Conservation (phyloP, 2,113 vertebrate species). For the Marcusenius ussheri region DNA sequence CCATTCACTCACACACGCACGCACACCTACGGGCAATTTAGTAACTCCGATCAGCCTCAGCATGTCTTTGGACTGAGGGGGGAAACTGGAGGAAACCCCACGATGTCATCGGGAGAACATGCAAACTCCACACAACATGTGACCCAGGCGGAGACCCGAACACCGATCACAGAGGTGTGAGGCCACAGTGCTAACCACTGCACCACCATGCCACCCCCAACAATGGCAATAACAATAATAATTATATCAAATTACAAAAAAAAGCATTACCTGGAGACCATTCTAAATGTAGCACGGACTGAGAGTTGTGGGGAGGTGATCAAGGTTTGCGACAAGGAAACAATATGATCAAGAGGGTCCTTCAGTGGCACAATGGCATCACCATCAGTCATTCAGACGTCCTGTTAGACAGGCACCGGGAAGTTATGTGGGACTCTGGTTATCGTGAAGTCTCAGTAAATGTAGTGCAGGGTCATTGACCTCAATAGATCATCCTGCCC, state of each 20-base stretch:
- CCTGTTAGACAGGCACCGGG: conserved; percentile 32
- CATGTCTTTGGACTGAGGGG: too few species aligned
- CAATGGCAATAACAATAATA: background rate
- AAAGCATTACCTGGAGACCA: background rate
- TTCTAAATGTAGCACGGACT: background rate
- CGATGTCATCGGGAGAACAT: too few species aligned
- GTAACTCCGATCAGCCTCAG: too few species aligned
- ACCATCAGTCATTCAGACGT: conserved; percentile 44
- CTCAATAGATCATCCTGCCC: background rate
- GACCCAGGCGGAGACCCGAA: too few species aligned
- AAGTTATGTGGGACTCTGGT: conserved; percentile 18
- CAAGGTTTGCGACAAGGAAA: conserved; percentile 39
- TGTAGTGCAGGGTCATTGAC: background rate
- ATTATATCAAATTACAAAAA: background rate
- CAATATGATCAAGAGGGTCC: conserved; percentile 49
- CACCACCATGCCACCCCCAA: background rate
- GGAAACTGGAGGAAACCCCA: too few species aligned
- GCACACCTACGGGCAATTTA: too few species aligned
- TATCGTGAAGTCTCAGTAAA: background rate
- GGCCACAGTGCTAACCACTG: too few species aligned
- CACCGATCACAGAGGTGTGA: too few species aligned
- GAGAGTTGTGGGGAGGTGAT: background rate
- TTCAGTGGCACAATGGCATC: conserved; percentile 26
- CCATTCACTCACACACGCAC: too few species aligned
- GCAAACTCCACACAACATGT: too few species aligned